These are phyloP conservation scores for Microcaecilia unicolor DNA, from an alignment of 2,797 vertebrate genomes.

Conservation along the genomic window DNA sequence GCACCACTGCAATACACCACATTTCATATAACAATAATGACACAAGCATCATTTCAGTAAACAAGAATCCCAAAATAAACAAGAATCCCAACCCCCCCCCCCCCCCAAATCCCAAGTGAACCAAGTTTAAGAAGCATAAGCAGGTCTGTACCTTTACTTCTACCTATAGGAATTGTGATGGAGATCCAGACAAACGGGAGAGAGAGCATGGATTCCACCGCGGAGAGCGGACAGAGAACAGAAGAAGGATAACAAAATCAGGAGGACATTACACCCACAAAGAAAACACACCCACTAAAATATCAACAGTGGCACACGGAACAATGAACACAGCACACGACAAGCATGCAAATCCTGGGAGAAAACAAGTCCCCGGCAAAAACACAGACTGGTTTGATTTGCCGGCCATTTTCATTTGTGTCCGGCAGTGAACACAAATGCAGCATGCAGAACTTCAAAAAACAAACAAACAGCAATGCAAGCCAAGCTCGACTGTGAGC, in stretches of 20 bases:
- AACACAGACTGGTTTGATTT: too few relatives aligned
- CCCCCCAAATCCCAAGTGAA: too few relatives aligned
- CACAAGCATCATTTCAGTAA: too few relatives aligned
- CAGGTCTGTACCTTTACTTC: conserved; percentile 93
- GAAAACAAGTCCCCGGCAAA: neutral
- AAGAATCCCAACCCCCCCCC: too few relatives aligned
- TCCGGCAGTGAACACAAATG: conserved; percentile 28
- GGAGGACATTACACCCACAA: too few relatives aligned
- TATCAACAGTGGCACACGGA: neutral
- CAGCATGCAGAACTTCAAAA: too few relatives aligned
- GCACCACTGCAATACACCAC: too few relatives aligned
- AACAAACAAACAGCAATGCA: neutral
- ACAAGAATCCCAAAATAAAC: too few relatives aligned
- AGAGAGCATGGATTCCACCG: conserved; percentile 57
- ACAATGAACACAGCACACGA: neutral
- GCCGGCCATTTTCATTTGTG: too few relatives aligned
- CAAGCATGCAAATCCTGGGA: neutral
- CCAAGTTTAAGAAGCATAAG: too few relatives aligned
- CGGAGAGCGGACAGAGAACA: conserved; percentile 18
- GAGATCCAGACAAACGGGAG: conserved; percentile 52
- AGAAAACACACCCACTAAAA: too few relatives aligned
- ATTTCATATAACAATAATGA: too few relatives aligned
- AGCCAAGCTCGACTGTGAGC: neutral
- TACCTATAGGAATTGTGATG: conserved; percentile 78
- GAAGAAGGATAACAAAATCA: neutral